Percentiles rank a stretch among this genome's conserved stretches.
phyloP scores from a whole-genome alignment of 2,888 invertebrate genomes.

The Biston betularia region DNA sequence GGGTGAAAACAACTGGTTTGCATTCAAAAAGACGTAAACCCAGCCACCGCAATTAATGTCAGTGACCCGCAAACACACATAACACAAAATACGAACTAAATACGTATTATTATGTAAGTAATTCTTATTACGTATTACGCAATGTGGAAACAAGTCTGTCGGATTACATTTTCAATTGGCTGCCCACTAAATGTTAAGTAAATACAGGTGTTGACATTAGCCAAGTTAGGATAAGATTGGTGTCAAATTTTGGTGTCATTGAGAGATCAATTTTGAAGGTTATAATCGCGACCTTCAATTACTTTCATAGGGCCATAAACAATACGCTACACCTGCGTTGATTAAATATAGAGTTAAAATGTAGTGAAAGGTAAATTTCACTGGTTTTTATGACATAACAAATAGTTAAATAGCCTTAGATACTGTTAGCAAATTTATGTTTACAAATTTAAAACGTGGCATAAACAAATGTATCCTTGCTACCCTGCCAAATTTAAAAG shows the following conservation, averaged over 20 bases:
- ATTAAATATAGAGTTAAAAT: background rate
- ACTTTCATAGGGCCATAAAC: background rate
- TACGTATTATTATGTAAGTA: constrained; percentile 46
- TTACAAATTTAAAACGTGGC: no score
- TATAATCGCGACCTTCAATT: background rate
- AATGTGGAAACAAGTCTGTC: constrained; percentile 31
- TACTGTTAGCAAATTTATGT: no score
- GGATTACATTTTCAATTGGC: constrained; percentile 37
- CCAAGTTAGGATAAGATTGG: constrained; percentile 11
- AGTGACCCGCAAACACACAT: constrained; percentile 56
- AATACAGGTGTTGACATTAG: constrained; percentile 32
- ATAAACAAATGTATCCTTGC: no score
- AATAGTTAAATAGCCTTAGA: no score
- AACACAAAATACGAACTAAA: constrained; percentile 30
- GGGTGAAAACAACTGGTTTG: background rate
- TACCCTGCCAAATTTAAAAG: no score
- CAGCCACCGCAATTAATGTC: constrained; percentile 39
- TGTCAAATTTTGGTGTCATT: constrained; percentile 27
- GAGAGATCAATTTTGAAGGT: constrained; percentile 17
- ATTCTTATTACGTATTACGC: constrained; percentile 35
- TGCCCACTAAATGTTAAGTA: constrained; percentile 32
- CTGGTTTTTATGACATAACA: no score
- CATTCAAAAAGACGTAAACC: background rate
- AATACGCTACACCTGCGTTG: background rate
- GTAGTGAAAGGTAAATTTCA: no score